These are phyloP conservation scores for Acipenser ruthenus DNA, from an alignment of 2,797 vertebrate species.

Conservation along the genomic window DNA sequence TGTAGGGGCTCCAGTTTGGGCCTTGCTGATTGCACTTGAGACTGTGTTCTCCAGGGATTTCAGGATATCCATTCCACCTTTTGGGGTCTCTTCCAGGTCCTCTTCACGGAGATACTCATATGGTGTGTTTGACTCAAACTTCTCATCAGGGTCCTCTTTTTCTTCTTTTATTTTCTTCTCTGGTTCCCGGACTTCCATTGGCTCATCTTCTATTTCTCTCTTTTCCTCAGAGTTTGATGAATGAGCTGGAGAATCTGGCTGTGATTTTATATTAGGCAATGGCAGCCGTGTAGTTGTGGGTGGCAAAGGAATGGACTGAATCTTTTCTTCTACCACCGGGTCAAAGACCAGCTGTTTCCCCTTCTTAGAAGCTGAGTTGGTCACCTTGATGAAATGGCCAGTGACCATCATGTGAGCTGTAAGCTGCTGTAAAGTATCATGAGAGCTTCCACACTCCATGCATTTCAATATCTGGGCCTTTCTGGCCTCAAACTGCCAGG, in stretches of 20 bases:
- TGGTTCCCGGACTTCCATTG: slow-evolving; percentile 41
- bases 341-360: slow-evolving; percentile 93
- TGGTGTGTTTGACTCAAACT: slow-evolving; percentile 59
- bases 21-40: slow-evolving; percentile 93
- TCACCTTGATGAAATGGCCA: slow-evolving; percentile 95
- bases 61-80: slow-evolving; percentile 87
- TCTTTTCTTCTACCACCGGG: slow-evolving; percentile 86
- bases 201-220: slow-evolving; percentile 66
- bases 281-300: slow-evolving; percentile 83
- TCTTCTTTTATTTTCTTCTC: slow-evolving; percentile 85
- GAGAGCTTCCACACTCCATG: slow-evolving; percentile 97
- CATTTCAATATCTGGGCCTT: slow-evolving; percentile 98
- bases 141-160: slow-evolving; percentile 47
- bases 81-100: slow-evolving; percentile 86
- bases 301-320: slow-evolving; percentile 91
- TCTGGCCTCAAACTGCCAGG: slow-evolving; percentile 96
- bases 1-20: slow-evolving; percentile 91
- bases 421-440: slow-evolving; percentile 94
- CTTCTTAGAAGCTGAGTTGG: slow-evolving; percentile 94
- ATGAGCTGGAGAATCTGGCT: slow-evolving; percentile 68
- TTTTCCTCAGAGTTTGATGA: slow-evolving; percentile 63
- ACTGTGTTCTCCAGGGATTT: slow-evolving; percentile 96
- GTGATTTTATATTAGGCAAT: slow-evolving; percentile 69
- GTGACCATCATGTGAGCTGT: slow-evolving; percentile 99
- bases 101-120: slow-evolving; percentile 94